Conservation (phyloP, 2,113 vertebrate genomes). For the Entomyzon cyanotis region DNA sequence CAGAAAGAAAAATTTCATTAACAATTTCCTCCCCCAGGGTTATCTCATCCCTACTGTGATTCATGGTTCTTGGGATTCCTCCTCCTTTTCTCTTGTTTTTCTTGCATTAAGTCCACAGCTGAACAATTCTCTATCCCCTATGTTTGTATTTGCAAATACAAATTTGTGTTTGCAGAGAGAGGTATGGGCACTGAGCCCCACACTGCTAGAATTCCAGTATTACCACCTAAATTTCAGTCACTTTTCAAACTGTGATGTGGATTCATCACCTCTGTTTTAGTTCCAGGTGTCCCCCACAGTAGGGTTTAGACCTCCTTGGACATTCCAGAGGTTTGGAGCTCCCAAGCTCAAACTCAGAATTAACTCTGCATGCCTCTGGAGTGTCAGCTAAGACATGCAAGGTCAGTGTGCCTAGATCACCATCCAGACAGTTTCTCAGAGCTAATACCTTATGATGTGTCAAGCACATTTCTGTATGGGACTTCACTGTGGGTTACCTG, state of each 20-base stretch:
- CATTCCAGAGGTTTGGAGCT: background rate
- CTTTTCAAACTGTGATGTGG: background rate
- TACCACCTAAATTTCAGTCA: background rate
- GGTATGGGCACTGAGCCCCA: background rate
- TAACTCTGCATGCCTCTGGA: background rate
- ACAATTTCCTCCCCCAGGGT: background rate
- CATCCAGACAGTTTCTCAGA: background rate
- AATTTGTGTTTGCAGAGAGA: background rate
- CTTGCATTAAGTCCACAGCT: background rate
- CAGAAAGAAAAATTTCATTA: background rate
- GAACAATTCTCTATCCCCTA: background rate
- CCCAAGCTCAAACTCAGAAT: background rate
- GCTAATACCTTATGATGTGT: background rate
- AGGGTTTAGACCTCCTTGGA: background rate
- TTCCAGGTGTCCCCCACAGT: background rate
- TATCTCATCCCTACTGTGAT: background rate
- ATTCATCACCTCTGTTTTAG: background rate
- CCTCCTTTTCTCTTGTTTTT: background rate
- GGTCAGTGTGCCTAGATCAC: background rate
- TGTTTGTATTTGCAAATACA: background rate
- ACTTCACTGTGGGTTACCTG: background rate
- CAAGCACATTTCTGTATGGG: background rate
- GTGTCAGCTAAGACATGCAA: background rate
- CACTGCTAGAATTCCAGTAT: background rate
- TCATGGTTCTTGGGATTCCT: background rate